Conservation (phyloP, 92 coral and sea anemone species). For the Hydrozoanthus gracilis region DNA sequence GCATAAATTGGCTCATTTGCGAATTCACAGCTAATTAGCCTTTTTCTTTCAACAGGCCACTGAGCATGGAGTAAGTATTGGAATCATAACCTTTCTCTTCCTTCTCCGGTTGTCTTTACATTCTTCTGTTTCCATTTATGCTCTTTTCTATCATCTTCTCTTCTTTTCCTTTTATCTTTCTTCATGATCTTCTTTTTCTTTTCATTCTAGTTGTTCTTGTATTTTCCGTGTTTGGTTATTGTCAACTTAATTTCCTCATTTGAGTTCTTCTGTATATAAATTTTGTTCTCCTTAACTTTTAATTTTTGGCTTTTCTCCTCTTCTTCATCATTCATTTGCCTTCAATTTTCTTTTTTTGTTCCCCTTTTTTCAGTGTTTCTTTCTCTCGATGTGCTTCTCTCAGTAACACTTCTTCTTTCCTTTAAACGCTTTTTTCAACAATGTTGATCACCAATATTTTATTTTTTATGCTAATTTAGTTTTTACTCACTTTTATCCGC, state of each 20-base stretch:
- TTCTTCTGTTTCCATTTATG: not conserved
- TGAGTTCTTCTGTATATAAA: not conserved
- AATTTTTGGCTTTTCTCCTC: not conserved
- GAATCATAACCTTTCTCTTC: not conserved
- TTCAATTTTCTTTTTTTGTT: not conserved
- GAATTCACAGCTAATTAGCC: not conserved
- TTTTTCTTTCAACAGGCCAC: slow-evolving; percentile 46
- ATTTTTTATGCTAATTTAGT: too few relatives aligned
- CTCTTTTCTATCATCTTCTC: not conserved
- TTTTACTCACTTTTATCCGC: too few relatives aligned
- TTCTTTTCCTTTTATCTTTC: not conserved
- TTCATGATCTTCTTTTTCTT: not conserved
- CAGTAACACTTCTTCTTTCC: too few relatives aligned
- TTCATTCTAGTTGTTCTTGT: not conserved
- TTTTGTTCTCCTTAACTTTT: not conserved
- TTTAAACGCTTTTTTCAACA: too few relatives aligned
- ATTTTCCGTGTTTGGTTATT: not conserved
- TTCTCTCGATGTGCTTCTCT: too few relatives aligned
- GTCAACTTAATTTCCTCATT: not conserved
- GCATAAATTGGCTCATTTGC: not conserved
- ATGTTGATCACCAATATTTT: too few relatives aligned
- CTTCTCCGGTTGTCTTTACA: too few relatives aligned
- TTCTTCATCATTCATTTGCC: not conserved
- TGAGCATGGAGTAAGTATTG: slow-evolving; percentile 63
- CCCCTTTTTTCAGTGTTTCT: not conserved